A percentile compares a stretch with the other conserved stretches of the same genome.
phyloP scores from a whole-genome alignment of 35 echinoderm and acorn worm genomes.

The Heliocidaris erythrogramma region DNA sequence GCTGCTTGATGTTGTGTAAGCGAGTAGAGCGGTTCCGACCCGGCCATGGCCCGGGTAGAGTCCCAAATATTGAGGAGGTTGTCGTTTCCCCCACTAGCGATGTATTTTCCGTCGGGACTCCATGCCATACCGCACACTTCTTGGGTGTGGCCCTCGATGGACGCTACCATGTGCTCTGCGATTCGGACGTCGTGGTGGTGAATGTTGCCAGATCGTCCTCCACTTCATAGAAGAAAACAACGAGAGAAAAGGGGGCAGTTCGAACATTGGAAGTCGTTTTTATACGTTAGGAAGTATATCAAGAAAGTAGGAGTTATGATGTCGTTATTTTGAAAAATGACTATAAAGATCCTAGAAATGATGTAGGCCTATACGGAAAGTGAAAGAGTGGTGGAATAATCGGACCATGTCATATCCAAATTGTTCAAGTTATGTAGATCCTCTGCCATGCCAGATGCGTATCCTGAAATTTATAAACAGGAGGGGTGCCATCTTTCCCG shows the following conservation, averaged over 20 bases:
- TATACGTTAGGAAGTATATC: neutral
- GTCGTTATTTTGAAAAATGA: too few species aligned
- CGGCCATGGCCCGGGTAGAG: slow-evolving; percentile 48
- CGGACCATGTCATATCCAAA: too few species aligned
- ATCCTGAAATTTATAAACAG: too few species aligned
- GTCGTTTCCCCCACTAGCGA: slow-evolving; percentile 95
- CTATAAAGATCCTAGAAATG: too few species aligned
- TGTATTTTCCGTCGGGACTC: slow-evolving; percentile 76
- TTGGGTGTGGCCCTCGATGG: slow-evolving; percentile 73
- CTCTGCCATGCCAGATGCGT: too few species aligned
- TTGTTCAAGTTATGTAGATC: too few species aligned
- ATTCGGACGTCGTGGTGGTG: slow-evolving; percentile 94
- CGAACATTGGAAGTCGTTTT: neutral
- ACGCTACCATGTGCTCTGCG: slow-evolving; percentile 68
- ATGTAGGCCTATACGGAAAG: too few species aligned
- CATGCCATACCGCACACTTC: slow-evolving; percentile 86
- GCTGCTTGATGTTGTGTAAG: slow-evolving; percentile 87
- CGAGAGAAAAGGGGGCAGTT: neutral
- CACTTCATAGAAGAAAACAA: slow-evolving; percentile 44
- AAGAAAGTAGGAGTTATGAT: neutral
- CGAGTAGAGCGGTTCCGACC: slow-evolving; percentile 55
- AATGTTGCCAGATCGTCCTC: slow-evolving; percentile 72
- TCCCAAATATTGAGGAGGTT: slow-evolving; percentile 86
- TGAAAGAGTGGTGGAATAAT: too few species aligned
- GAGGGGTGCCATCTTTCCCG: too few species aligned